A percentile compares a stretch with the other conserved stretches of the same genome.
phyloP scores from a whole-genome alignment of 2,888 invertebrate species.

The Koerneria pararmatus region DNA sequence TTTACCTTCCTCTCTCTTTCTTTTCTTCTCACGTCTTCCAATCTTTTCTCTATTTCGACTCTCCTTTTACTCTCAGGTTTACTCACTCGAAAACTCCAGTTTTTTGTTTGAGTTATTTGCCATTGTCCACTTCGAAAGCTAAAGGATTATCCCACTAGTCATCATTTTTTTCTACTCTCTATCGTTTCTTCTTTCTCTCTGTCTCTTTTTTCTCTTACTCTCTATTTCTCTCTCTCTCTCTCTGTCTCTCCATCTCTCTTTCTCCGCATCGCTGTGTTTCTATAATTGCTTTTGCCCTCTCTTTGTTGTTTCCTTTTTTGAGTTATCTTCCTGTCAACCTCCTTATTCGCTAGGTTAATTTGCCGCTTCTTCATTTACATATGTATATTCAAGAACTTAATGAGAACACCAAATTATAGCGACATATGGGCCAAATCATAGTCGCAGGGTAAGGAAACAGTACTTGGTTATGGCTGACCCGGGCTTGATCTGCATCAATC shows the following conservation, averaged over 20 bases:
- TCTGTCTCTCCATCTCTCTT: too few relatives aligned
- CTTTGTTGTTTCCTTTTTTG: neutral
- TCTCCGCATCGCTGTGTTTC: too few relatives aligned
- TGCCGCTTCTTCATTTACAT: neutral
- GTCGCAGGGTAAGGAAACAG: too few relatives aligned
- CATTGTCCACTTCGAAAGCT: neutral
- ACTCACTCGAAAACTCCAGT: neutral
- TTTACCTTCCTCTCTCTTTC: slow-evolving; percentile 23
- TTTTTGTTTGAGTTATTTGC: neutral
- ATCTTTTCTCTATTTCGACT: neutral
- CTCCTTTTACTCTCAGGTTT: slow-evolving; percentile 14
- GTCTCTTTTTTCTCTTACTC: slow-evolving; percentile 21
- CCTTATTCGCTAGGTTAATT: neutral
- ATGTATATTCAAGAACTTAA: too few relatives aligned
- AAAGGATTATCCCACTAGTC: neutral
- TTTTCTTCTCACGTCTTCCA: slow-evolving; percentile 18
- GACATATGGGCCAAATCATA: too few relatives aligned
- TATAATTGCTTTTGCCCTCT: neutral
- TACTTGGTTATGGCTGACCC: too few relatives aligned
- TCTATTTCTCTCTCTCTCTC: slow-evolving; percentile 13
- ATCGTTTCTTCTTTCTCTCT: slow-evolving; percentile 23
- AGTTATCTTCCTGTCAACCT: neutral
- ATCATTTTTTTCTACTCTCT: slow-evolving; percentile 28
- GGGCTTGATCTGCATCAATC: too few relatives aligned
- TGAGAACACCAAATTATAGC: too few relatives aligned